Conservation (phyloP, 2,113 vertebrate genomes). For the Calidris pugnax region DNA sequence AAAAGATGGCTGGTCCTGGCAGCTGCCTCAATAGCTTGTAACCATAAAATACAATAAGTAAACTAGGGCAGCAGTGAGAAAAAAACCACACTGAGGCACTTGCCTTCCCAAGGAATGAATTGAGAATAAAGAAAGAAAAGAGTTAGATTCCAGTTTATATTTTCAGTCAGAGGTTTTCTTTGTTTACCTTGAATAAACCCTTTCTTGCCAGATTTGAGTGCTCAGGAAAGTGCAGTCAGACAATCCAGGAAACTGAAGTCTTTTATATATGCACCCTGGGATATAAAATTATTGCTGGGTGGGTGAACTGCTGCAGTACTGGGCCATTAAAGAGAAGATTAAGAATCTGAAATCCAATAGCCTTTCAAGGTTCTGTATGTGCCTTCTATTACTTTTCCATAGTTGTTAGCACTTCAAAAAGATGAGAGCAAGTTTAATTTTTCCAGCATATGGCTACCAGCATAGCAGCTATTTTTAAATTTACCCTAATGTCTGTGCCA, state of each 20-base stretch:
- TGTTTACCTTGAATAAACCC: slow-evolving; percentile 20
- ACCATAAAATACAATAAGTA: not conserved
- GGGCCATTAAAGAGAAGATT: not conserved
- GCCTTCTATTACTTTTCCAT: not conserved
- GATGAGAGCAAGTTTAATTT: not conserved
- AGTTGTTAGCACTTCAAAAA: not conserved
- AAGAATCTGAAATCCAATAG: not conserved
- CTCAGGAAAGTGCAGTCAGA: not conserved
- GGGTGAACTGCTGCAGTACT: not conserved
- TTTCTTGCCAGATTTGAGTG: not conserved
- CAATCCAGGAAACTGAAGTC: not conserved
- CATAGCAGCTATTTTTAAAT: not conserved
- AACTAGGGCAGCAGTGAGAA: not conserved
- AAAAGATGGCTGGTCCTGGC: not conserved
- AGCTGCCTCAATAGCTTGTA: not conserved
- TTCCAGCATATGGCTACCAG: not conserved
- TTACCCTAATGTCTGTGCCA: not conserved
- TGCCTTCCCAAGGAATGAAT: not conserved
- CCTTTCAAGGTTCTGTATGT: not conserved
- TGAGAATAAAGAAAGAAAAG: not conserved
- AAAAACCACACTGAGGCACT: not conserved
- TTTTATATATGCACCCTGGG: not conserved
- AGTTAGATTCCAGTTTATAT: not conserved
- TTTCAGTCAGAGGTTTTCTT: not conserved
- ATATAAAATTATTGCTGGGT: not conserved